These are phyloP conservation scores for Eupithecia insigniata DNA, from an alignment of 2,888 invertebrate genomes.

Conservation along the genomic window DNA sequence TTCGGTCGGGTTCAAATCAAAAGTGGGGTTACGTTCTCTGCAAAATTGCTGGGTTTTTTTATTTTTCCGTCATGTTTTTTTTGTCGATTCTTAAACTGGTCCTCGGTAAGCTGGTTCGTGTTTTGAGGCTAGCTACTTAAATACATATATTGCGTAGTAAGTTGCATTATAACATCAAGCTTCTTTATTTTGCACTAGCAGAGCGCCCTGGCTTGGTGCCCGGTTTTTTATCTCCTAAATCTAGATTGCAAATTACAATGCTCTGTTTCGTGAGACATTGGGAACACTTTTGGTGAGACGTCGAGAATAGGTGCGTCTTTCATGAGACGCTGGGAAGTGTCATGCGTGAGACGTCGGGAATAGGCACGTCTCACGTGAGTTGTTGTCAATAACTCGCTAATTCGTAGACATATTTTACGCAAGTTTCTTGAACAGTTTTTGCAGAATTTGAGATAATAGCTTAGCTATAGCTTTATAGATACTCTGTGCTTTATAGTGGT, in stretches of 20 bases:
- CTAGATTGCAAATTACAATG: neutral
- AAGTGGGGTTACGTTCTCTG: neutral
- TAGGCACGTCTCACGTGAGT: too few relatives aligned
- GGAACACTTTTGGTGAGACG: neutral
- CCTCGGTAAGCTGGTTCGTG: neutral
- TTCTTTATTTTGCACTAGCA: neutral
- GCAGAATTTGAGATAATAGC: neutral
- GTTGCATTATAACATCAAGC: neutral
- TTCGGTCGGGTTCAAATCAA: neutral
- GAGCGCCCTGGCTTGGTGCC: neutral
- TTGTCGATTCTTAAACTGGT: neutral
- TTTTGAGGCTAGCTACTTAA: neutral
- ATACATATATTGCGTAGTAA: neutral
- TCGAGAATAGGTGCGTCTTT: too few relatives aligned
- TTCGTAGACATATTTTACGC: neutral
- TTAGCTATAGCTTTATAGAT: too few relatives aligned
- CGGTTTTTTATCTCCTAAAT: neutral
- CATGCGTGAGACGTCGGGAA: too few relatives aligned
- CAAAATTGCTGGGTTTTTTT: constrained; percentile 37
- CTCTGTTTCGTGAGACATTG: neutral
- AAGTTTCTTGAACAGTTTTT: neutral
- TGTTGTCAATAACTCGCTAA: neutral
- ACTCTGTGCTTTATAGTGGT: neutral
- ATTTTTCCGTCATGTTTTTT: constrained; percentile 42
- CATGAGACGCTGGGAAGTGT: too few relatives aligned